Evolutionary conservation across 2,888 invertebrate species (phyloP), one percentile per base, ranked within the genome.

Genomic region (Litoditis marina): DNA sequence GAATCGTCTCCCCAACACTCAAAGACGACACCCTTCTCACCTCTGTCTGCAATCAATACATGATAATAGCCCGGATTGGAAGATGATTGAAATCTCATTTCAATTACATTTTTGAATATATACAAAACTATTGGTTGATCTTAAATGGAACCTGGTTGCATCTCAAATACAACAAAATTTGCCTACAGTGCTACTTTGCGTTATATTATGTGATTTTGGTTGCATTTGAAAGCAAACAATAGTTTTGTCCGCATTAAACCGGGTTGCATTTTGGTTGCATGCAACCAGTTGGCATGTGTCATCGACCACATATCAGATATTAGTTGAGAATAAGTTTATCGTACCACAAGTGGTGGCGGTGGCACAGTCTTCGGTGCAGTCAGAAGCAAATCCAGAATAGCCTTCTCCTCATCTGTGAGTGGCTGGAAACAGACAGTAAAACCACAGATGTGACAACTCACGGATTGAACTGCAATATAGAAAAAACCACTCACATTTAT

Each of bases 1-100:
- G 81, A 34, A 85, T 49, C 13, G 44, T 60, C 44, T 79, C 74
- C 2, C 84, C 83, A 1, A 31, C 34, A 47, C 71, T 73, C 2
- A 86, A 70, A 49, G 89, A 82, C 1, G 76, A 66, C 30, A 83
- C 71, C 4, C 74, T 74, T 1, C 67, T 55, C n/a, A 63, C 59
- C 50, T 63, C 46, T 51, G 56, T 55, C 73, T 70, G 62, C 53
- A 54, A 58, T 42, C 56, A 27, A 19, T 31, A 46, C 11, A 63
- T 56, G 3, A 7, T 31, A 19, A 36, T 8, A n/a, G n/a, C n/a
- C n/a, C n/a, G n/a, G n/a, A n/a, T 19, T 25, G 7, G 19, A 30
- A 11, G 31, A 51, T 49, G 8, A 49, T 49, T 49, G 22, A n/a
- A 22, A 30, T 30, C 27, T 19, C 25, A 52, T 16, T 52, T 31